Percentiles rank a stretch among this genome's conserved stretches.
Conservation (phyloP, 2,797 vertebrate species). For the Anniella stebbinsi region DNA sequence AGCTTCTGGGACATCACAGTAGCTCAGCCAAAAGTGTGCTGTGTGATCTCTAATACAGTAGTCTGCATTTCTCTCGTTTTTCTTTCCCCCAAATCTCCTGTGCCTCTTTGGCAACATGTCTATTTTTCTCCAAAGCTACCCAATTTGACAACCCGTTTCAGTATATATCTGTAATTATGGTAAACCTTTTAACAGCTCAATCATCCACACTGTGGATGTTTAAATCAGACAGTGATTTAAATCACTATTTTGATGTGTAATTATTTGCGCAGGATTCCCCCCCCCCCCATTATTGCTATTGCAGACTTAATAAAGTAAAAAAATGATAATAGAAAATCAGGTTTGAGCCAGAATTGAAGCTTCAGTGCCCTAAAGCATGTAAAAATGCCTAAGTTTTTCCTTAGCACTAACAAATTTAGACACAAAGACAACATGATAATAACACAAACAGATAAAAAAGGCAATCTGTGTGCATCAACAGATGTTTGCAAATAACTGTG, state of each 20-base stretch:
- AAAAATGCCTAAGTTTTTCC: not conserved
- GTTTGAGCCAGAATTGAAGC: not conserved
- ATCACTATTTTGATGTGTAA: not conserved
- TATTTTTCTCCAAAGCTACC: not conserved
- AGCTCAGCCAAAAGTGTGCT: not conserved
- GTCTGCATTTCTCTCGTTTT: not conserved
- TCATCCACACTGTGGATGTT: not conserved
- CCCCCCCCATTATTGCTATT: not conserved
- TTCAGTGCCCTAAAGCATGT: not conserved
- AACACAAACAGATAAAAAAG: not conserved
- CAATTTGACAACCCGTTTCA: not conserved
- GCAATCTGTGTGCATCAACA: not conserved
- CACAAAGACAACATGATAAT: conserved; percentile 1
- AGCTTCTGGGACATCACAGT: not conserved
- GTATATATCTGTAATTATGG: not conserved
- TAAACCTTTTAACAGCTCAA: not conserved
- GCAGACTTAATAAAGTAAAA: not conserved
- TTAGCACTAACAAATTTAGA: not conserved
- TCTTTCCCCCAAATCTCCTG: not conserved
- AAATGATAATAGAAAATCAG: not conserved
- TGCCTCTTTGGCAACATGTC: too few relatives aligned
- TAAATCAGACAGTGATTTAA: not conserved
- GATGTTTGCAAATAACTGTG: not conserved
- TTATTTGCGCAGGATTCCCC: not conserved
- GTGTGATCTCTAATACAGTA: too few relatives aligned